Evolutionary conservation across 2,797 vertebrate genomes (phyloP), one percentile per base, ranked within the genome.

Genomic region (Helostoma temminkii): DNA sequence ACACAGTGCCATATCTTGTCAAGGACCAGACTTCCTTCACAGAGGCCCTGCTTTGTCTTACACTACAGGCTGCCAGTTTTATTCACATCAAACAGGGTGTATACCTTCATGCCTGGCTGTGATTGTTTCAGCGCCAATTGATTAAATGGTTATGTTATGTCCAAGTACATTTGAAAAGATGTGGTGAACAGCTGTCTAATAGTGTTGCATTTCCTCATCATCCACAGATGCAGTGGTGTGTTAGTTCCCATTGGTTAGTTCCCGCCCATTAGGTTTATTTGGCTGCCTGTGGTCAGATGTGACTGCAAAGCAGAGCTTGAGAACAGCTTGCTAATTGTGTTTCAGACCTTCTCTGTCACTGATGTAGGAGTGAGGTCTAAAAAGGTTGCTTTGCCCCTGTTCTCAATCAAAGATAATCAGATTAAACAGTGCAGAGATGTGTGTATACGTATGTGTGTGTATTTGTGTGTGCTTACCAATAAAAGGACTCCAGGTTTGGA

Each of bases 401-500:
- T 93, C 90, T 93, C 88, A 91, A 93, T 93, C 92, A 93, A 89
- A 91, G 84, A 85, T 92, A 93, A 92, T 92, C 89, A 90, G 91
- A 92, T 93, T 93, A 89, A 92, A 92, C 88, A 85, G 85, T 59
- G 56, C 87, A 60, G 79, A 83, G 87, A 88, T 84, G 88, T 88
- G 90, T 81, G 81, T 85, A 46, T 68, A 75, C 67, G 61, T 71
- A 1, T 60, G 48, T 41, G 45, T 68, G 42, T 81, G 61, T 49
- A 78, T 79, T 60, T 83, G 86, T 91, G 84, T 85, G 88, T 76
- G 87, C 86, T 89, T 86, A 89, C 89, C 92, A 92, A 93, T 93
- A 93, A 93, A 93, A 87, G 84, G 88, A 90, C 87, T 91, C 85
- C 90, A 93, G 92, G 93, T 93, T 93, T 94, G 92, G 93, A 94